These are phyloP conservation scores for Chrysemys picta DNA, from an alignment of 2,113 vertebrate genomes.

Conservation along the genomic window DNA sequence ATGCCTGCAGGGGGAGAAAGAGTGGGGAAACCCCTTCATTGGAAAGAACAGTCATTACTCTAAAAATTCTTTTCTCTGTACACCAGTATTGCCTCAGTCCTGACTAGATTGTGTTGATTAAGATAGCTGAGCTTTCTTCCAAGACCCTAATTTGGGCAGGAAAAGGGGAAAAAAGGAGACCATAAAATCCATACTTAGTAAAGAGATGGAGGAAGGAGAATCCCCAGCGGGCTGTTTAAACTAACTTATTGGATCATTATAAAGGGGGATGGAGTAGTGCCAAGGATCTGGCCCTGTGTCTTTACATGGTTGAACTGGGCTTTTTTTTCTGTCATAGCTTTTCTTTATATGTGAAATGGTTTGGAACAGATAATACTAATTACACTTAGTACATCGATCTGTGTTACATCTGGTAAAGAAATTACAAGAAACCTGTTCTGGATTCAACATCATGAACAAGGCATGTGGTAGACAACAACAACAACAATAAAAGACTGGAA, in stretches of 20 bases:
- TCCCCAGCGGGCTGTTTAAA: not conserved
- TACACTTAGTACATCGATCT: not conserved
- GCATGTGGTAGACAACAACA: not conserved
- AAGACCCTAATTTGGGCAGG: not conserved
- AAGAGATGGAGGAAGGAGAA: not conserved
- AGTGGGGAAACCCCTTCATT: not conserved
- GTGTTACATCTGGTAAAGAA: not conserved
- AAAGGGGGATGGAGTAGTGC: not conserved
- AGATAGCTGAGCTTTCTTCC: not conserved
- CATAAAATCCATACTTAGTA: not conserved
- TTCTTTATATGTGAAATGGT: not conserved
- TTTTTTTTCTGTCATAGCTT: not conserved
- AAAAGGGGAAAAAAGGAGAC: not conserved
- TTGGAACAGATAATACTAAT: not conserved
- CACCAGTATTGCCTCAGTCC: not conserved
- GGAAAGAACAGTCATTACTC: not conserved
- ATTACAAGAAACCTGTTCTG: not conserved
- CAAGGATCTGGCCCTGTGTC: not conserved
- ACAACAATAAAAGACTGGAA: not conserved
- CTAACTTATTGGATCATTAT: not conserved
- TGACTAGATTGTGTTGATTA: not conserved
- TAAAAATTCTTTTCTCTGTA: not conserved
- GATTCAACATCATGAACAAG: not conserved
- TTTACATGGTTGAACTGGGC: not conserved
- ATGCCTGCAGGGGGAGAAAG: not conserved